Percentiles rank a stretch among this genome's conserved stretches.
Evolutionary conservation across 2,797 vertebrate species (phyloP).

Genomic region (Acanthiza pusilla): DNA sequence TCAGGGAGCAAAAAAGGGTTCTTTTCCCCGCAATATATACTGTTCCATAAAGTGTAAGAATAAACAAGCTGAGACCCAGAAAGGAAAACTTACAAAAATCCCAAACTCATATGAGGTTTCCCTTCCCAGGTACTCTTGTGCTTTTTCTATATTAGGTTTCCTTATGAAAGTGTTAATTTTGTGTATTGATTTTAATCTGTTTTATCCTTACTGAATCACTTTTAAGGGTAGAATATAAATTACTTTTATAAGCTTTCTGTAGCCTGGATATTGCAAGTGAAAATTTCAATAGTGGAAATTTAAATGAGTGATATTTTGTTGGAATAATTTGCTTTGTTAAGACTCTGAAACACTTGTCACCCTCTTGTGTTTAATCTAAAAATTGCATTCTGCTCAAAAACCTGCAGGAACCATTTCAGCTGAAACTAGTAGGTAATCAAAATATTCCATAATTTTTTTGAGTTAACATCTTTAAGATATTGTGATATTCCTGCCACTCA

Average conservation of each 20-base stretch:
- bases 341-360: neutral
- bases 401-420: neutral
- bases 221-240: neutral
- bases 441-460: neutral
- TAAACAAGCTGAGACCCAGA: neutral
- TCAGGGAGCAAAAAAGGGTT: neutral
- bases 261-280: neutral
- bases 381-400: neutral
- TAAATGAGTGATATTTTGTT: neutral
- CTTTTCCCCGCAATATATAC: neutral
- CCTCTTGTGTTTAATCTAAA: conserved; percentile 51
- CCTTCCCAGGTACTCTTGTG: neutral
- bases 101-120: neutral
- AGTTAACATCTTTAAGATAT: neutral
- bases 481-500: neutral
- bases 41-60: neutral
- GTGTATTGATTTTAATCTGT: neutral
- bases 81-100: neutral
- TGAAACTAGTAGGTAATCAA: neutral
- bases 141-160: neutral
- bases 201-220: neutral
- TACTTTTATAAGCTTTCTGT: neutral
- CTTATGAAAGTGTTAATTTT: neutral
- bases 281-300: neutral
- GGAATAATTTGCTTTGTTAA: neutral